phyloP scores from a whole-genome alignment of 2,888 invertebrate species.

The Tricholauxania praeusta region DNA sequence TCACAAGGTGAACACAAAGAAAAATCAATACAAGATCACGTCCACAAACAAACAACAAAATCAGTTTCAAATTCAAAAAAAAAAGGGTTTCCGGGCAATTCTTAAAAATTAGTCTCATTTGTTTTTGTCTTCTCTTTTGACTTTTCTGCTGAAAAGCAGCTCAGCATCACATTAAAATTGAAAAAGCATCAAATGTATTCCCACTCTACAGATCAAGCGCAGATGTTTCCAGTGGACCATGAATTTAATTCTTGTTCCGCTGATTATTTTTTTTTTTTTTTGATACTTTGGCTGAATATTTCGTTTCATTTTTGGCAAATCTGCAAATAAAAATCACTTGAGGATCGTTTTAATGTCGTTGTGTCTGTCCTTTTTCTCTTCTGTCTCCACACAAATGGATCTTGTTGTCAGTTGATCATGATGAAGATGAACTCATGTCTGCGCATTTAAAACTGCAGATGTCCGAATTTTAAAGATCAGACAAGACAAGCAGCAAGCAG shows the following conservation, averaged over 20 bases:
- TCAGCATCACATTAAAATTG: background rate
- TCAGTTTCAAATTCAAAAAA: too few relatives aligned
- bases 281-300: background rate
- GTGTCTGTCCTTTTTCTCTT: background rate
- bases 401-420: slow-evolving; percentile 7
- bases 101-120: background rate
- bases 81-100: slow-evolving; percentile 20
- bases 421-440: slow-evolving; percentile 23
- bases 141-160: background rate
- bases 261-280: background rate
- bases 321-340: background rate
- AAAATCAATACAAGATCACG: background rate
- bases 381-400: background rate
- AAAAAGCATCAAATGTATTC: too few relatives aligned
- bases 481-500: background rate
- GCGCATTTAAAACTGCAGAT: slow-evolving; percentile 19
- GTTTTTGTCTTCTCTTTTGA: background rate
- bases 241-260: slow-evolving; percentile 1
- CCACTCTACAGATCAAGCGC: background rate
- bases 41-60: background rate
- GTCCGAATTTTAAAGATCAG: slow-evolving; percentile 18
- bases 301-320: slow-evolving; percentile 4
- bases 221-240: slow-evolving; percentile 27
- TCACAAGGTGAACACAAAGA: background rate
- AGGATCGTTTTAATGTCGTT: background rate